phyloP scores from a whole-genome alignment of 1,140 invertebrate species.

The Plutomurus gul region DNA sequence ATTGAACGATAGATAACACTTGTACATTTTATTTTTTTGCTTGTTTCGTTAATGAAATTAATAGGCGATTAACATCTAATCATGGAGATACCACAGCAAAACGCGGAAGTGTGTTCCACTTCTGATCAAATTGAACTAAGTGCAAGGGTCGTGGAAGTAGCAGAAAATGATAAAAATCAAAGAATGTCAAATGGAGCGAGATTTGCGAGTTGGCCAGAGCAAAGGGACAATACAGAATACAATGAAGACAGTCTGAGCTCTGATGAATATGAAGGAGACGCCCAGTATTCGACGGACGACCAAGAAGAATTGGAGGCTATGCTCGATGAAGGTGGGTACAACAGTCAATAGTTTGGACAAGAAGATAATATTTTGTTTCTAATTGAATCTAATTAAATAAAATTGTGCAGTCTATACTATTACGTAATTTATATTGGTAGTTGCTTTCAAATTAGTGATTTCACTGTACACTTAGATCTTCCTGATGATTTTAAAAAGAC shows the following conservation, averaged over 20 bases:
- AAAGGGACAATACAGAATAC: neutral
- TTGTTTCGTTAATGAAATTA: too few relatives aligned
- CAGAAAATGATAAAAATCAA: neutral
- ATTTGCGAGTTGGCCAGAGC: conserved; percentile 64
- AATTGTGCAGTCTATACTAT: neutral
- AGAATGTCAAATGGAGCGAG: neutral
- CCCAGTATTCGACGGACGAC: neutral
- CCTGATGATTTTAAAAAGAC: conserved; percentile 65
- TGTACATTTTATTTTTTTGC: too few relatives aligned
- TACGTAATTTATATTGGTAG: conserved; percentile 31
- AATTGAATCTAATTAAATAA: neutral
- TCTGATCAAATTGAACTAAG: too few relatives aligned
- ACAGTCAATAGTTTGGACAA: neutral
- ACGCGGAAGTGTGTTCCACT: too few relatives aligned
- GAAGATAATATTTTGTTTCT: too few relatives aligned
- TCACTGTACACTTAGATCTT: too few relatives aligned
- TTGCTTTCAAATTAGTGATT: too few relatives aligned
- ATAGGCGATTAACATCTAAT: too few relatives aligned
- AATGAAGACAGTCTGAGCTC: neutral
- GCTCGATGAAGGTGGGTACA: neutral
- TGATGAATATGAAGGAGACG: neutral
- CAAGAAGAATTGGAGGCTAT: neutral
- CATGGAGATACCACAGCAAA: too few relatives aligned
- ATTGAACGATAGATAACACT: too few relatives aligned
- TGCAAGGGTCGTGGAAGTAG: neutral